These are phyloP conservation scores for Pseudorectes ferrugineus DNA, from an alignment of 2,113 vertebrate genomes.

Conservation along the genomic window DNA sequence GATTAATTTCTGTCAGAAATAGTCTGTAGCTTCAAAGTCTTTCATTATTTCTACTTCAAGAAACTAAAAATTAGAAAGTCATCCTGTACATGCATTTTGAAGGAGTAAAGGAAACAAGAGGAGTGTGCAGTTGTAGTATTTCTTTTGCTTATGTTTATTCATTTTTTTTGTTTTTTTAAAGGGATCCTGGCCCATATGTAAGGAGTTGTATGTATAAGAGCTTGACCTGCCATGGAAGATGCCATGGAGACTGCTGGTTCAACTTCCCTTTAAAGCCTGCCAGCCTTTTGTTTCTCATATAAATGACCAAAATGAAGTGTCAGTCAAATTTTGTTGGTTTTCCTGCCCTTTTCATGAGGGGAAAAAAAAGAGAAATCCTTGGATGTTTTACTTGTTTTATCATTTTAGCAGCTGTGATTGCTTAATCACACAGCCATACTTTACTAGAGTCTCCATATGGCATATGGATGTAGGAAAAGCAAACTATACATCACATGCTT, in stretches of 20 bases:
- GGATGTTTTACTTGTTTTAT: slow-evolving; percentile 27
- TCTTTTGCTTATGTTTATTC: background rate
- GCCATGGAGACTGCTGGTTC: background rate
- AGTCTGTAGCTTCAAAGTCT: background rate
- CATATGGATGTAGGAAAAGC: background rate
- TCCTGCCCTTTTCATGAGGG: background rate
- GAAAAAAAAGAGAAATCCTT: background rate
- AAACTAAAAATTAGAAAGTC: background rate
- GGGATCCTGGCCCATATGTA: background rate
- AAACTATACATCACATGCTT: background rate
- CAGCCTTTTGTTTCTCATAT: background rate
- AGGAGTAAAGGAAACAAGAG: background rate
- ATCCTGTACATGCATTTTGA: background rate
- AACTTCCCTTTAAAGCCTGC: background rate
- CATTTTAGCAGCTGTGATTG: slow-evolving; percentile 12
- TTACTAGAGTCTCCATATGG: background rate
- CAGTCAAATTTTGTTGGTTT: background rate
- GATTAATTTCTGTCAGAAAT: background rate
- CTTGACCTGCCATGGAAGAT: background rate
- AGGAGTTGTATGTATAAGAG: background rate
- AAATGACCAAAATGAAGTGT: background rate
- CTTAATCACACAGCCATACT: slow-evolving; percentile 18
- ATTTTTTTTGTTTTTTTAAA: background rate
- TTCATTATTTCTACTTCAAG: background rate
- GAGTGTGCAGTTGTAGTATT: background rate